A percentile compares a stretch with the other conserved stretches of the same genome.
Conservation (phyloP, 2,797 vertebrate species). For the Synaphobranchus kaupii region DNA sequence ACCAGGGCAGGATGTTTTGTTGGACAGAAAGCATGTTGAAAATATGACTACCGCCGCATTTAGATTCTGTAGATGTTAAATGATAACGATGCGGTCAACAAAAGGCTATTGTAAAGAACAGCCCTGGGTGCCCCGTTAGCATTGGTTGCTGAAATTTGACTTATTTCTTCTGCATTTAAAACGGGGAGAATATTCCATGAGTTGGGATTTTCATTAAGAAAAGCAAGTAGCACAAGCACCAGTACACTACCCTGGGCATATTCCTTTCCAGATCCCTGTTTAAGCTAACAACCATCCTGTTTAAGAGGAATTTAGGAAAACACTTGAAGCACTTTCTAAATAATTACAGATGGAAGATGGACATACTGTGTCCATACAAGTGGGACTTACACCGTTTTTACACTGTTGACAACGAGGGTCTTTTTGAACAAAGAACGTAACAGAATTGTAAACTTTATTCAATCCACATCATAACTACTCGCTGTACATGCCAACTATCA, state of each 20-base stretch:
- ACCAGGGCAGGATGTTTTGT: constrained; percentile 44
- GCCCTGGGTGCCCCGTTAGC: neutral
- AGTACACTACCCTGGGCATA: neutral
- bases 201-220: neutral
- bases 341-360: neutral
- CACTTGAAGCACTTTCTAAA: neutral
- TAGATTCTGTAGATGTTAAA: constrained; percentile 39
- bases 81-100: neutral
- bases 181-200: neutral
- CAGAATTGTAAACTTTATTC: neutral
- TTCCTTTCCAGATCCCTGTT: neutral
- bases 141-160: neutral
- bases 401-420: neutral
- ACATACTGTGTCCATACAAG: neutral
- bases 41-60: constrained; percentile 38
- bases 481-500: neutral
- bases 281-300: neutral
- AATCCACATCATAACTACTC: neutral
- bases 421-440: neutral
- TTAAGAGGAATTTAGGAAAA: neutral
- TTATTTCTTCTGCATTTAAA: neutral
- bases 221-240: neutral
- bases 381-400: neutral
- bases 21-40: constrained; percentile 47
- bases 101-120: neutral